Conservation (phyloP, 2,888 invertebrate genomes). For the Eupithecia tripunctaria region DNA sequence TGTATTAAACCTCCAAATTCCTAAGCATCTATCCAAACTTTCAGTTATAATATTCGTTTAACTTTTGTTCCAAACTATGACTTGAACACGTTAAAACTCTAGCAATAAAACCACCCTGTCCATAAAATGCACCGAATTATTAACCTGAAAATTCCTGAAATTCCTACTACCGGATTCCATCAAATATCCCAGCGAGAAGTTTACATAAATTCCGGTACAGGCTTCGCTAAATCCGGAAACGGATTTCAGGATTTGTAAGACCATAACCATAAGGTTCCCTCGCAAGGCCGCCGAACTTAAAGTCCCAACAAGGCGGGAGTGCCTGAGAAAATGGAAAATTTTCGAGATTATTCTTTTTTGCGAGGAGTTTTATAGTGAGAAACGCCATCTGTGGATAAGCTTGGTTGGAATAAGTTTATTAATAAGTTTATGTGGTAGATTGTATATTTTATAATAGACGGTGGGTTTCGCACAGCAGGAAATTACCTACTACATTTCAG, state of each 20-base stretch:
- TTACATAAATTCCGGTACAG: constrained; percentile 28
- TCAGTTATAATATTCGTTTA: neutral
- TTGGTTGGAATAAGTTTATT: constrained; percentile 1
- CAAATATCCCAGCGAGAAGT: constrained; percentile 27
- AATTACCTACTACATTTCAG: no score
- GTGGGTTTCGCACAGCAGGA: neutral
- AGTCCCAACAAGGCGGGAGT: constrained; percentile 27
- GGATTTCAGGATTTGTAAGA: constrained; percentile 37
- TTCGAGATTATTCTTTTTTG: neutral
- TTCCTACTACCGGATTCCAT: constrained; percentile 20
- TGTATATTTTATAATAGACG: neutral
- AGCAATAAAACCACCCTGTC: neutral
- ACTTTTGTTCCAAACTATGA: neutral
- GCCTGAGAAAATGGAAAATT: constrained; percentile 33
- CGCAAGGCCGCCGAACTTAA: constrained; percentile 22
- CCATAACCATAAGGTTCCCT: constrained; percentile 31
- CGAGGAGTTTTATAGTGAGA: constrained; percentile 3
- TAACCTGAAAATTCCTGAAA: constrained; percentile 8
- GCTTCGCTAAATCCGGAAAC: constrained; percentile 20
- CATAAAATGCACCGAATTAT: constrained; percentile 1
- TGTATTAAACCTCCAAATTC: no score
- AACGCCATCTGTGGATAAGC: constrained; percentile 6
- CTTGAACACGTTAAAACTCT: neutral
- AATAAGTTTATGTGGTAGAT: neutral
- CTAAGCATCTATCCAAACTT: no score